A percentile compares a stretch with the other conserved stretches of the same genome.
Evolutionary conservation across 2,888 invertebrate species (phyloP).

Genomic region (Cancer borealis): DNA sequence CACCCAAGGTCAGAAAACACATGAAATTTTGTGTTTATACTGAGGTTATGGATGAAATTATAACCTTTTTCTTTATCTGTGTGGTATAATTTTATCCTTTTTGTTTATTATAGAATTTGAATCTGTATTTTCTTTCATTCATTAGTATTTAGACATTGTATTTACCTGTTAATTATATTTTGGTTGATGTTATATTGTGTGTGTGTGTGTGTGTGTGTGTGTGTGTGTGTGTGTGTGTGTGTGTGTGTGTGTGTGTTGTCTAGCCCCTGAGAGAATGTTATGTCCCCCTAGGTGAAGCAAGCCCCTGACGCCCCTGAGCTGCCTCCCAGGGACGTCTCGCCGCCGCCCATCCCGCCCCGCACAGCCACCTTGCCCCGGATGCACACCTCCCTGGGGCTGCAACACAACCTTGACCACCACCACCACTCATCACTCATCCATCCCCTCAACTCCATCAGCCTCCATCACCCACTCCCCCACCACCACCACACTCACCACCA

Average conservation of each 20-base stretch:
- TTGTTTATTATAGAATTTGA: too few relatives aligned
- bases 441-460: slow-evolving; percentile 30
- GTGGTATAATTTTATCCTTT: too few relatives aligned
- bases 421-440: slow-evolving; percentile 60
- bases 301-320: slow-evolving; percentile 86
- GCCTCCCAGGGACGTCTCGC: slow-evolving; percentile 85
- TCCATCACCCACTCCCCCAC: slow-evolving; percentile 41
- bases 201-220: background rate
- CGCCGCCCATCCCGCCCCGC: slow-evolving; percentile 86
- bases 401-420: slow-evolving; percentile 63
- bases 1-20: slow-evolving; percentile 81
- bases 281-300: slow-evolving; percentile 80
- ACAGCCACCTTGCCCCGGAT: slow-evolving; percentile 79
- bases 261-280: background rate
- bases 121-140: too few relatives aligned
- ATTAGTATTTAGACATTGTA: background rate
- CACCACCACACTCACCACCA: slow-evolving; percentile 65
- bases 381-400: slow-evolving; percentile 75
- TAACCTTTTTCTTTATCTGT: background rate
- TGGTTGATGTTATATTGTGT: background rate
- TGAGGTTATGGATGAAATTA: background rate
- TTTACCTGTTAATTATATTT: too few relatives aligned
- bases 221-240: background rate
- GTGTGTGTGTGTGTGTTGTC: background rate
- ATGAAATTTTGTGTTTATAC: too few relatives aligned